Evolutionary conservation across 2,888 invertebrate genomes (phyloP), one percentile per base, ranked within the genome.

Genomic region (Thereva unica): DNA sequence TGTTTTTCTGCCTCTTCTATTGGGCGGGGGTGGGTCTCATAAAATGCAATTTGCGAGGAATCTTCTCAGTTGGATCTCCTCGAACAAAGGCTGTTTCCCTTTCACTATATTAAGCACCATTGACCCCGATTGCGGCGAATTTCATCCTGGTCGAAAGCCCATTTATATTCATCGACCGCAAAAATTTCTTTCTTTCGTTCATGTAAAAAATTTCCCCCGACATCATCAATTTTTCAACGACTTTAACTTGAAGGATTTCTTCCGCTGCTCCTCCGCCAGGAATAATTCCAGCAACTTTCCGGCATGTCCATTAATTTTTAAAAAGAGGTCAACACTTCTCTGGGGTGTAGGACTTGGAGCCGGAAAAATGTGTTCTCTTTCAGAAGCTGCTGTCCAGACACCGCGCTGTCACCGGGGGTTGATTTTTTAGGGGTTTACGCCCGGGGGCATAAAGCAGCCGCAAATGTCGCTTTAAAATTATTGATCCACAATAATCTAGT

Each of bases 41-140:
- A 23, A 23, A 23, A 42, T 9, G 7, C 7, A 42, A 42, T 8
- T 42, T 42, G 42, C 42, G 9, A 42, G 3, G 7, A 42, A 42
- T 42, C 7, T 42, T 42, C 50, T 42, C 42, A 42, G 7, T 8
- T 42, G 7, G 42, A 42, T 9, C 2, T 23, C 2, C 23, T 23
- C 23, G 23, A 23, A 23, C 23, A 23, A 23, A 23, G 23, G 23
- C 23, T 23, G 23, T 23, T 23, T 47, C 12, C 47, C 47, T n/a
- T 47, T 47, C 47, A 47, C 12, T 47, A 10, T 12, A n/a, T 5
- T n/a, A 47, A 47, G 12, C 47, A 47, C 10, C 47, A 47, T 47
- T 47, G 47, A 47, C 47, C 47, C 10, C 9, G 4, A 10, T 47
- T 10, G n/a, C 6, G 5, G n/a, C n/a, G 47, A 6, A n/a, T 47